These are phyloP conservation scores for Tupaia chinensis DNA, from an alignment of 2,113 vertebrate species.

Conservation along the genomic window DNA sequence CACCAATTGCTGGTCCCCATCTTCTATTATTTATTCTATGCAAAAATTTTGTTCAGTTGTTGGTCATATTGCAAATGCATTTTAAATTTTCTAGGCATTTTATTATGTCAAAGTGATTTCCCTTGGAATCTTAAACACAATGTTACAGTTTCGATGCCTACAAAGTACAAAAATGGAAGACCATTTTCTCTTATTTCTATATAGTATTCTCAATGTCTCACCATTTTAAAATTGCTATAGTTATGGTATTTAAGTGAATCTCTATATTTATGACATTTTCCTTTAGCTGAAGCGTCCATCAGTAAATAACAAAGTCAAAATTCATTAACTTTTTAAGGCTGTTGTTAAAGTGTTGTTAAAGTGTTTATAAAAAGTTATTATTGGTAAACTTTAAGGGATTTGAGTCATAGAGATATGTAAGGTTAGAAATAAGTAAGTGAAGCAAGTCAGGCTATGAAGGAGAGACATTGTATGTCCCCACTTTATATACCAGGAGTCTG, in stretches of 20 bases:
- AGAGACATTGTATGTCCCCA: too few species aligned
- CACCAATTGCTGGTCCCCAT: too few species aligned
- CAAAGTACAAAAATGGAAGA: not conserved
- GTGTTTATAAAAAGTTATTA: not conserved
- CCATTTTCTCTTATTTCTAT: not conserved
- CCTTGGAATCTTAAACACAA: not conserved
- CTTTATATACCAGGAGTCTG: too few species aligned
- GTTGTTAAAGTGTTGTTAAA: not conserved
- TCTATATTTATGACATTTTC: not conserved
- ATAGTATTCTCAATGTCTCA: not conserved
- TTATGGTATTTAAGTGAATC: not conserved
- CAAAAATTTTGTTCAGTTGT: not conserved
- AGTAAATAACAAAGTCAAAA: not conserved
- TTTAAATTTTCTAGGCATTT: not conserved
- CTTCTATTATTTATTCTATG: not conserved
- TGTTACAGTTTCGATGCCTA: not conserved
- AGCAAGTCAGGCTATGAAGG: too few species aligned
- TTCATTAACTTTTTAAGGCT: not conserved
- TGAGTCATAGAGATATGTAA: not conserved
- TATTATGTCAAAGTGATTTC: not conserved
- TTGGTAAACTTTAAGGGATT: not conserved
- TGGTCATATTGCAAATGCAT: not conserved
- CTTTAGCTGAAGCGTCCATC: not conserved
- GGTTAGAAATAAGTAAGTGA: not conserved
- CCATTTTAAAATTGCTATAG: not conserved